Evolutionary conservation across 2,113 vertebrate species (phyloP), one percentile per base, ranked within the genome.

Genomic region (Eurypyga helias): DNA sequence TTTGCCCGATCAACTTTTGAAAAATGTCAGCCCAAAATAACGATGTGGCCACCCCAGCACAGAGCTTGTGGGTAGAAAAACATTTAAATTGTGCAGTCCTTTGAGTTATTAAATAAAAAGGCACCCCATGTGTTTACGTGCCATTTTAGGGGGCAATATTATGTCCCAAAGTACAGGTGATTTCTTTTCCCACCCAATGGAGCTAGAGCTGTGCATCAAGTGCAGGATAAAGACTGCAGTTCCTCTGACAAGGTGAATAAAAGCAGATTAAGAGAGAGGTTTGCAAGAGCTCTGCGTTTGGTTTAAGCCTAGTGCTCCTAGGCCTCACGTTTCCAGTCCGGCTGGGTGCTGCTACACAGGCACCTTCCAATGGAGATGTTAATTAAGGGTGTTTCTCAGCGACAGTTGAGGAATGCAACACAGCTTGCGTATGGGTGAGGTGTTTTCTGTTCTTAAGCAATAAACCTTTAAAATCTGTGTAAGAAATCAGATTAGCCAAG

Each of bases 21-120:
- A 36, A 60, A 79, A 51, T 8, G 5, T 31, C 78, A 80, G 41
- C 61, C 18, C 7, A 16, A 38, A 71, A 26, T 13, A 23, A 34
- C 1, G 17, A 6, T 1, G 0, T 7, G 48, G 48, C 34, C 61
- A 49, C 25, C 1, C 2, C 34, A 71, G 31, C 75, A 28, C 23
- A 29, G 25, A 36, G 52, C 46, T 66, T 4, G 25, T 4, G 23
- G 24, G 31, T 7, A 54, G 24, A 18, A 20, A 4, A 52, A 9
- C 11, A 16, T 4, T 41, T 9, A 23, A 31, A 18, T 2, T 23
- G 26, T 3, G 43, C 43, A 16, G 24, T 11, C 17, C 7, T 33
- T 18, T 3, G 7, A 72, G 25, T 15, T 34, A 3, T 1, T 43
- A 43, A 20, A 26, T 29, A 5, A 31, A 67, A 43, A 48, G 8